Percentiles rank a stretch among this genome's conserved stretches.
Conservation (phyloP, 2,797 vertebrate species). For the Halcyon badia region DNA sequence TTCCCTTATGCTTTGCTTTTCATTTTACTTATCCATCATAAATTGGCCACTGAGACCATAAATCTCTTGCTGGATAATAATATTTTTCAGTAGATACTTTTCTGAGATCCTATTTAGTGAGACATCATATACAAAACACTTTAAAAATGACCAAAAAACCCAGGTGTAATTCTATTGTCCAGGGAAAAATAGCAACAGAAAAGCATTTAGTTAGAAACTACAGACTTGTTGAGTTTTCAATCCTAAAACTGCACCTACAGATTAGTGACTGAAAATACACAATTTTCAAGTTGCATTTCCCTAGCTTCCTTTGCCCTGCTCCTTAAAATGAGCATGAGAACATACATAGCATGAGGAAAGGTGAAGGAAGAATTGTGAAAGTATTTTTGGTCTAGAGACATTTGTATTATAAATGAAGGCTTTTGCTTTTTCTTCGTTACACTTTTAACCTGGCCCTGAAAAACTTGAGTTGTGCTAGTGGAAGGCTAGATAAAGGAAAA, state of each 20-base stretch:
- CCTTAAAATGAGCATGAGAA: neutral
- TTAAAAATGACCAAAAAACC: neutral
- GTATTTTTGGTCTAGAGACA: neutral
- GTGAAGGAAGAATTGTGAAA: neutral
- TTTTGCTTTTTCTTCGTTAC: neutral
- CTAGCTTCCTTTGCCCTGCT: neutral
- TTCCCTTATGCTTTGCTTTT: neutral
- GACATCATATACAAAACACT: neutral
- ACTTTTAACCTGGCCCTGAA: neutral
- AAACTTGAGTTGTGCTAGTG: neutral
- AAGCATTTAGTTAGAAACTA: neutral
- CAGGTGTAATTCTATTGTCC: neutral
- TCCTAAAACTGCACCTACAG: neutral
- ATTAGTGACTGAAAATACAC: neutral
- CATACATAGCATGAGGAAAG: neutral
- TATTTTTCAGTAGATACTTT: neutral
- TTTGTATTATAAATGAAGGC: neutral
- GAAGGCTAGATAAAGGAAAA: neutral
- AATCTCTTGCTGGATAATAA: neutral
- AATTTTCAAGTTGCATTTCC: neutral
- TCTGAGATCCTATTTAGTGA: neutral
- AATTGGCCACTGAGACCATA: neutral
- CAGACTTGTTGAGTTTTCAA: neutral
- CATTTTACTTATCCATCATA: conserved; percentile 4
- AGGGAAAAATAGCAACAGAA: neutral